Evolutionary conservation across 2,797 vertebrate species (phyloP).

Genomic region (Scarus forsteni): DNA sequence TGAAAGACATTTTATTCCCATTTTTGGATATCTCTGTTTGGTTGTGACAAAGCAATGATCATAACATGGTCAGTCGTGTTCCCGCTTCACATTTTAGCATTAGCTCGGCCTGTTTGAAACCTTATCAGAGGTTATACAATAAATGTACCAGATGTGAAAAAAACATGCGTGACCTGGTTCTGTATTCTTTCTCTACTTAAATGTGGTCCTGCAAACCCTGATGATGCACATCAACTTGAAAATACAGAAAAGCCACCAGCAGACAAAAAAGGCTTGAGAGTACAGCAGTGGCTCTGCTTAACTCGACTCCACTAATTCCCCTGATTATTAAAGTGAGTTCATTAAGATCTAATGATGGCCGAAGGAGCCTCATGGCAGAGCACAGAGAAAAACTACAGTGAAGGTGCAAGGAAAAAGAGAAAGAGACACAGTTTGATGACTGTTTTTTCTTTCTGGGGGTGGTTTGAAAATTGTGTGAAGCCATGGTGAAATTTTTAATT

Average conservation of each 20-base stretch:
- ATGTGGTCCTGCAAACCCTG: no score
- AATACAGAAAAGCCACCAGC: conserved; percentile 6
- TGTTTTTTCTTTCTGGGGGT: conserved; percentile 40
- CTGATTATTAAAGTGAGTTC: conserved; percentile 70
- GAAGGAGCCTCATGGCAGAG: conserved; percentile 52
- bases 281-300: conserved; percentile 29
- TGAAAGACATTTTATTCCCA: no score
- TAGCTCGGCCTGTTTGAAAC: no score
- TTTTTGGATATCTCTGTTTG: no score
- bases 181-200: no score
- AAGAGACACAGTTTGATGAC: conserved; percentile 14
- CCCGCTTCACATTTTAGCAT: no score
- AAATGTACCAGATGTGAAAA: no score
- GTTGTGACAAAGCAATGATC: no score
- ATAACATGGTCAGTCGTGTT: no score
- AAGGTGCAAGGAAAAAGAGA: conserved; percentile 16
- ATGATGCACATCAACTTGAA: conserved; percentile 36
- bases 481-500: conserved; percentile 67
- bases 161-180: no score
- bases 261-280: conserved; percentile 43
- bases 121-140: no score
- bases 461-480: conserved; percentile 51
- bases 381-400: conserved; percentile 13
- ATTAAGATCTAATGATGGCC: conserved; percentile 77
- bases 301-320: conserved; percentile 57